Base-by-base conservation (phyloP, 2,888 invertebrate species). In the Tanypteryx hageni region DNA sequence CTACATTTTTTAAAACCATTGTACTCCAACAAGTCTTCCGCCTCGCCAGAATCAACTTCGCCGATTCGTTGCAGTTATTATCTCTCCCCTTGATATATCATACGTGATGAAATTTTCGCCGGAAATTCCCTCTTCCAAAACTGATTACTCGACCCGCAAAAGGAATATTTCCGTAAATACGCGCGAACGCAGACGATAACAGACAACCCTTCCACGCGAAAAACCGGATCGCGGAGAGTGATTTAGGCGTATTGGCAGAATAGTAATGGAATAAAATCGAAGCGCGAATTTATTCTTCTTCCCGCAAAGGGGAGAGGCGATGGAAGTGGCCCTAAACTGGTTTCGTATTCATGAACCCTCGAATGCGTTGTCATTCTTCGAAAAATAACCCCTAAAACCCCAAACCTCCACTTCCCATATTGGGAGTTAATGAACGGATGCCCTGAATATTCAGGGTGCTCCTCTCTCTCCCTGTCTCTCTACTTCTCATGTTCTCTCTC, bases 321-420 rank as follows among this genome's bases (percentile, higher is more conserved):
- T 8, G 82, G 11, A 31, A 31, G 31, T 13, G 0, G 58, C 59
- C n/a, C 4, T 27, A 59, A 85, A 58, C 85, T 27, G 11, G 85
- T 85, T 85, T 14, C 59, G 85, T 59, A 85, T 85, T 85, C 85
- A 85, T 85, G 85, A 85, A 85, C 57, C 85, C n/a, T 58, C 85
- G n/a, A 11, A 58, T 58, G 85, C 58, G 57, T 58, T 13, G 22
- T 85, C 58, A n/a, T 13, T 22, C 84, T 13, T 84, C 18, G 84
- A n/a, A 84, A 57, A 57, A 84, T n/a, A n/a, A 18, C 57, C 84
- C 4, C 56, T 7, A 56, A 18, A 56, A 57, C 14, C 44, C 11
- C 5, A 59, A 82, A 11, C 11, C 56, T 84, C 56, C 16, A 22
- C 11, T 59, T 85, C 22, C n/a, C 58, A 44, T 16, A 44, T 58